Base-by-base conservation (phyloP, 2,113 vertebrate genomes). In the Amblyopsis rosae region DNA sequence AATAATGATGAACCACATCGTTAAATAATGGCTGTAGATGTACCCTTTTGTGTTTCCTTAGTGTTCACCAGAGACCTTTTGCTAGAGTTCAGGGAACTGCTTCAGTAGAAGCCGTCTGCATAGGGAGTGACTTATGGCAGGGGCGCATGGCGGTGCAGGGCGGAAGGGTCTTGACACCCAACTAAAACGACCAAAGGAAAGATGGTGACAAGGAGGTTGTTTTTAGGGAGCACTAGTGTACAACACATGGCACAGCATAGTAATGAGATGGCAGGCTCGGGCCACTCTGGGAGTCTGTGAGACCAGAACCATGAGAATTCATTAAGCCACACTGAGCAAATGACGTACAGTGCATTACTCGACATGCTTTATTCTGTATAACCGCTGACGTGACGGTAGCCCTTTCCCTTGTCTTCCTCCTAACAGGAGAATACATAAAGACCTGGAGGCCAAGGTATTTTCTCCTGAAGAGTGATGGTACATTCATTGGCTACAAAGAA, bases 381-480 rank as follows among this genome's bases (percentile, higher is more conserved):
- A 26, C 26, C 26, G 3, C 26, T 26, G 51, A 58, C 47, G 60
- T 17, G 56, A 16, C 55, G 1, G 12, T 32, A 26, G 12, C 47
- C 10, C 8, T 57, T 32, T 69, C 62, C 35, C 71, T 69, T 72
- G 47, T 67, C 45, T 79, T 47, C 82, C 62, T 75, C 54, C 45
- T 82, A 73, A 69, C 89, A 99, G 98, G 97, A 86, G 97, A 99
- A 74, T 98, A 98, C 88, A 99, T 99, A 88, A 99, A 99, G 72
- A 98, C 96, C 56, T 99, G 98, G 97, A 94, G 97, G 89, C 97
- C 96, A 0, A 92, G 98, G 45, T 99, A 99, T 90, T 99, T 99
- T 82, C 92, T 98, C 32, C 72, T 99, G 55, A 99, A 99, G 93
- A 98, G 92, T 0, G 97, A 99, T 3, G 97, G 97, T 84, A 98